Base-by-base conservation (phyloP, 1,140 invertebrate species). In the Artemia franciscana region DNA sequence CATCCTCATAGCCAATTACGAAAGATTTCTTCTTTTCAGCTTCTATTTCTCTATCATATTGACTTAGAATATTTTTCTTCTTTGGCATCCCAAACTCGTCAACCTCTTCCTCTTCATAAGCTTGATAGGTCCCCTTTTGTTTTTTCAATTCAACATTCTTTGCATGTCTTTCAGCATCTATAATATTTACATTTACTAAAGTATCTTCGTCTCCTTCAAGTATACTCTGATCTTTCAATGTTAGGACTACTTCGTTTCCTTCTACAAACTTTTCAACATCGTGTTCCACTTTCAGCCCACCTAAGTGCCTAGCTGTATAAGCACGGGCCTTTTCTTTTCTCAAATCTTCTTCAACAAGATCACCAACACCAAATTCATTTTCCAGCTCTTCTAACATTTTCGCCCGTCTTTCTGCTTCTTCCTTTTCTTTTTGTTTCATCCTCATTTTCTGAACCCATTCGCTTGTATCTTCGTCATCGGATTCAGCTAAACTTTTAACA, bases 31-130 rank as follows among this genome's bases (percentile, higher is more conserved):
- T 81, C 68, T 86, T 84, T 39, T 73, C 73, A 2, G 88, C 89
- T 58, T 86, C 82, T 57, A 98, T 85, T 73, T 96, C 91, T 70
- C 96, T 92, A 74, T 98, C 91, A 73, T 98, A 98, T 76, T 98
- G 96, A 63, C 82, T 75, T 5, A 98, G 77, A 21, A 93, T 70
- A 69, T 79, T 70, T 74, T 83, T 77, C 71, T 82, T 68, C 73
- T 79, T 74, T 66, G 83, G 75, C 70, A 85, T 79, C 61, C 88
- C 88, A 71, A 81, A 80, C 68, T 89, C 83, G 74, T 92, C 88
- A 60, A 81, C 81, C 69, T 91, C 84, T 67, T 85, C 82, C 27
- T 90, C 85, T 71, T 93, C 88, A 70, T 90, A 94, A 2, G 87
- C 86, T 70, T 85, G 82, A 68, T 85, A 91, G 27, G 79, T 79